phyloP scores from a whole-genome alignment of 2,888 invertebrate genomes.

The Bibio marci region DNA sequence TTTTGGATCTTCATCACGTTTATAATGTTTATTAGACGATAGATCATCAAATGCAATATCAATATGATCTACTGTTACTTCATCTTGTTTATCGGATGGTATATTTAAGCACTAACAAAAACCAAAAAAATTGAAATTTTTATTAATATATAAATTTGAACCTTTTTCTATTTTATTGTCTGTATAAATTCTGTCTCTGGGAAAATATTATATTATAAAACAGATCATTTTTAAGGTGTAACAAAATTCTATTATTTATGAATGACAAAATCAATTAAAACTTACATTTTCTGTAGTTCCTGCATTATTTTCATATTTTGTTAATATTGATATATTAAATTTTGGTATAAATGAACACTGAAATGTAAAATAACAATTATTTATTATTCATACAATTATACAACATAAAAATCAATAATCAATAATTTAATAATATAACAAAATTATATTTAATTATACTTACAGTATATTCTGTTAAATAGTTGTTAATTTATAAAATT shows the following conservation, averaged over 20 bases:
- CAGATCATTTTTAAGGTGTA: too few species aligned
- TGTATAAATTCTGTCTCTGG: too few species aligned
- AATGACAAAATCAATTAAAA: too few species aligned
- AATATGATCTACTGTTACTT: conserved; percentile 57
- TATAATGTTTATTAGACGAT: conserved; percentile 63
- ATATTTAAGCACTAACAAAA: conserved; percentile 55
- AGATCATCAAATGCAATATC: conserved; percentile 83
- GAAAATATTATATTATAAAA: too few species aligned
- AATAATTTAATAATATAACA: conserved; percentile 5
- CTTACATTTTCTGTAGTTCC: conserved; percentile 78
- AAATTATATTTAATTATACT: conserved; percentile 24
- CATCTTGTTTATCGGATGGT: conserved; percentile 51
- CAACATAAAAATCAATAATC: too few species aligned
- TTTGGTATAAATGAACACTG: conserved; percentile 85
- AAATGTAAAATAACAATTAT: conserved; percentile 29
- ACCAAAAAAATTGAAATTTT: conserved; percentile 8
- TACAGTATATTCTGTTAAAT: conserved; percentile 61
- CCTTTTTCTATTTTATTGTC: too few species aligned
- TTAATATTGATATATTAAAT: conserved; percentile 69
- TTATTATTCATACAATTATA: too few species aligned
- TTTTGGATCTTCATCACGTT: conserved; percentile 74
- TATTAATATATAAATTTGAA: conserved; percentile 1
- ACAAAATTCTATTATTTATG: too few species aligned
- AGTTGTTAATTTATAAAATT: conserved; percentile 12
- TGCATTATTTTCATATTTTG: conserved; percentile 78